phyloP scores from a whole-genome alignment of 2,113 vertebrate genomes.

The Cololabis saira region DNA sequence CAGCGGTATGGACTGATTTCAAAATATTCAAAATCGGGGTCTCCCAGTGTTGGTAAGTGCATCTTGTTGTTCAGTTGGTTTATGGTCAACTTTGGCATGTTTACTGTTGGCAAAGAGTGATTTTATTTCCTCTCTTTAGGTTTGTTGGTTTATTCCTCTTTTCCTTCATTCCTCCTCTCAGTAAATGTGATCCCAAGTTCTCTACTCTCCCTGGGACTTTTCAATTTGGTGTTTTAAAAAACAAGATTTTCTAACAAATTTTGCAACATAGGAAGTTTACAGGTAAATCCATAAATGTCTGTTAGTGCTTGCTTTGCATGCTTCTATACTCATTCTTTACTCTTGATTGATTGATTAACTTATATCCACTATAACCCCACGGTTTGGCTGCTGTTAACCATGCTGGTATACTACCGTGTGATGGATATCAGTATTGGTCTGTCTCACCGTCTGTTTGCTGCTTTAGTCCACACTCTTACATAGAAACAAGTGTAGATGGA shows the following conservation, averaged over 20 bases:
- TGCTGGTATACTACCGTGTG: no score
- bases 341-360: not conserved
- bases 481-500: no score
- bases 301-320: conserved; percentile 35
- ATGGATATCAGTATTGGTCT: not conserved
- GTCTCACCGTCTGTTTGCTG: no score
- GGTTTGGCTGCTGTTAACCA: conserved; percentile 2
- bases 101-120: conserved; percentile 25
- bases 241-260: conserved; percentile 46
- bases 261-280: conserved; percentile 43
- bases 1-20: conserved; percentile 86
- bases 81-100: conserved; percentile 3
- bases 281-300: conserved; percentile 76
- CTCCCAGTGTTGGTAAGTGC: conserved; percentile 68
- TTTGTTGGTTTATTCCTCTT: conserved; percentile 45
- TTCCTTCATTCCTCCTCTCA: conserved; percentile 36
- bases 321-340: conserved; percentile 4
- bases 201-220: conserved; percentile 51
- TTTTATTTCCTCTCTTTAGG: conserved; percentile 56
- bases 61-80: not conserved
- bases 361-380: not conserved
- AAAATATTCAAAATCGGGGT: conserved; percentile 55
- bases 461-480: no score
- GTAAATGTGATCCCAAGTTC: conserved; percentile 32
- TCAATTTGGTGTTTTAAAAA: conserved; percentile 41